phyloP scores from a whole-genome alignment of 1,140 invertebrate species.

The Zaprionus kolodkinae region DNA sequence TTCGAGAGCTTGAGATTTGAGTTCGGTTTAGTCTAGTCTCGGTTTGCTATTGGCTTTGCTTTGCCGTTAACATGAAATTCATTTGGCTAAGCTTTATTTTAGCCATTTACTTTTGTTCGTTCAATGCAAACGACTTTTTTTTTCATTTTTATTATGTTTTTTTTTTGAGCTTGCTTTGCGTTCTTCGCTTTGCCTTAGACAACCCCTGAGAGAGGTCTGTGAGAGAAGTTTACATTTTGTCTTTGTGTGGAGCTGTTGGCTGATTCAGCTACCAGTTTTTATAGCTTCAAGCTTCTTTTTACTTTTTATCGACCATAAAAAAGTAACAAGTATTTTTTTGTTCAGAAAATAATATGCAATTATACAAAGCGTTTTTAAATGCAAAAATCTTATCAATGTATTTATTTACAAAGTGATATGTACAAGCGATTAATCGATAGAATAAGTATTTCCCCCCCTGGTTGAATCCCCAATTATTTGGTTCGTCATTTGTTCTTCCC shows the following conservation, averaged over 20 bases:
- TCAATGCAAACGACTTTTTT: conserved; percentile 80
- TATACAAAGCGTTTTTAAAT: conserved; percentile 47
- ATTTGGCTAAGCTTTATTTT: conserved; percentile 49
- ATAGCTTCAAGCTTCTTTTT: conserved; percentile 33
- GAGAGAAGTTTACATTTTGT: conserved; percentile 51
- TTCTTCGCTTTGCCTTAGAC: conserved; percentile 23
- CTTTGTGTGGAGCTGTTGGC: conserved; percentile 29
- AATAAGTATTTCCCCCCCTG: neutral
- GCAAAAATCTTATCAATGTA: conserved; percentile 61
- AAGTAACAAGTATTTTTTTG: conserved; percentile 62
- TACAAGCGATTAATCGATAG: conserved; percentile 7
- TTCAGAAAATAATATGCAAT: conserved; percentile 27
- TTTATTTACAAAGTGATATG: conserved; percentile 69
- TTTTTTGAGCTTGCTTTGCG: neutral
- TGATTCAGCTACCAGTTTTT: conserved; percentile 67
- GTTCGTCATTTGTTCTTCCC: neutral
- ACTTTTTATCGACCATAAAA: conserved; percentile 51
- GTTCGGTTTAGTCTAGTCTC: conserved; percentile 27
- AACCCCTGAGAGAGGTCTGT: conserved; percentile 3
- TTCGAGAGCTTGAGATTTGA: conserved; percentile 27
- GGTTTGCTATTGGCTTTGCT: conserved; percentile 44
- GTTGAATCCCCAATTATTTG: neutral
- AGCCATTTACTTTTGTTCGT: conserved; percentile 62
- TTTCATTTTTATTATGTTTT: conserved; percentile 20
- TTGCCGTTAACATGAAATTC: conserved; percentile 66